Base-by-base conservation (phyloP, 2,113 vertebrate genomes). In the Capreolus pygargus region DNA sequence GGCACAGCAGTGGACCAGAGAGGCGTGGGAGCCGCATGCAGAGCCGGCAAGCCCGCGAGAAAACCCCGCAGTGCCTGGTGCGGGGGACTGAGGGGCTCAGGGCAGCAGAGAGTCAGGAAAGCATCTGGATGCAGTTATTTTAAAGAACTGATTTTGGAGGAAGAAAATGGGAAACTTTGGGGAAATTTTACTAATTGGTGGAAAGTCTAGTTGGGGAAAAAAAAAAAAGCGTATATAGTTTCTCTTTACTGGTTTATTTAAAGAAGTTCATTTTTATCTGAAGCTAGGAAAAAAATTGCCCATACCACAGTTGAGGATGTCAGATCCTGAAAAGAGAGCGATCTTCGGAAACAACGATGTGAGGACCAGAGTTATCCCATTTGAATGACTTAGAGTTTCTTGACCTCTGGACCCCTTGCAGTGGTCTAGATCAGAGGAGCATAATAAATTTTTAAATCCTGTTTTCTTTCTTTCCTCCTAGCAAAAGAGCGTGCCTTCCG, bases 131-230 rank as follows among this genome's bases (percentile, higher is more conserved):
- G 4, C 30, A 84, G 13, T 57, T 89, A 12, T 43, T 91, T 55
- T 84, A 45, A 97, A 82, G 86, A 86, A 61, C 21, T 91, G 43
- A 50, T 88, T 93, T 87, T 96, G 70, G 57, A 97, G 43, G 27
- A 90, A 30, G 30, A 33, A 64, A 67, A 79, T 94, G 82, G 86
- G 60, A 95, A 97, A 91, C 30, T 86, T 82, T 52, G 86, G 83
- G 61, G 70, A 87, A 89, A 87, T 91, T 91, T 92, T 97, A 52
- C 55, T 96, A 64, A 89, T 33, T 60, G 70, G 52, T 82, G 1
- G 28, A 91, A 95, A 93, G 61, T 87, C 47, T 89, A 54, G 28
- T 43, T 88, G 27, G 33, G 58, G 30, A 36, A 36, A 23, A 50
- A n/a, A 23, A 52, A 52, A 43, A 21, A 45, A 5, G 15, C 15